Evolutionary conservation across 2,797 vertebrate genomes (phyloP), one percentile per base, ranked within the genome.

Genomic region (Urophycis tenuis): DNA sequence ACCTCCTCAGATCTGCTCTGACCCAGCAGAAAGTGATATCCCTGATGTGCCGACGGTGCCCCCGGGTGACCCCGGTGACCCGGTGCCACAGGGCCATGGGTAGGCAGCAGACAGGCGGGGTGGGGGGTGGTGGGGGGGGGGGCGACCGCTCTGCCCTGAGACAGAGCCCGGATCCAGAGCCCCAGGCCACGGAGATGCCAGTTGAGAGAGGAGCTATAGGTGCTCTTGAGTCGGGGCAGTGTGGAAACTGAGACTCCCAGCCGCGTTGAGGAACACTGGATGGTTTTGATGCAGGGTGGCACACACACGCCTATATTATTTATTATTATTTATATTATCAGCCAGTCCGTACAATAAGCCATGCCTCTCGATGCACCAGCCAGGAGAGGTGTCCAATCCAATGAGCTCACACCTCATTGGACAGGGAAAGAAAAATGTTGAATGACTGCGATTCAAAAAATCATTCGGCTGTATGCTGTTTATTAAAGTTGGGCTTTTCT

Each of bases 261-360:
- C 91, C 7, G 92, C 72, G 85, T 92, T 93, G 35, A 93, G 84
- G 80, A 93, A 93, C 29, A 92, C 84, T 9, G 91, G 0, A 93
- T 33, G 30, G 88, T 90, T 88, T 92, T 92, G 76, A 93, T 78
- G 64, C 87, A 85, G n/a, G 92, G 92, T 0, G 93, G 92, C 10
- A 92, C 81, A 0, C n/a, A n/a, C n/a, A n/a, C n/a, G 81, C 85
- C 70, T 31, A n/a, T n/a, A n/a, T n/a, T n/a, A n/a, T n/a, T n/a
- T n/a, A n/a, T n/a, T n/a, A n/a, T n/a, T n/a, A n/a, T n/a, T n/a
- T n/a, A n/a, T n/a, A n/a, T n/a, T n/a, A n/a, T 29, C 29, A 94
- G 76, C 3, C 77, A 80, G 84, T 92, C 91, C 69, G 36, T 30
- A 29, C 75, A 70, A 78, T 11, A 74, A 69, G 10, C 80, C 87